Evolutionary conservation across 2,888 invertebrate species (phyloP).

Genomic region (Drosophila mimetica): DNA sequence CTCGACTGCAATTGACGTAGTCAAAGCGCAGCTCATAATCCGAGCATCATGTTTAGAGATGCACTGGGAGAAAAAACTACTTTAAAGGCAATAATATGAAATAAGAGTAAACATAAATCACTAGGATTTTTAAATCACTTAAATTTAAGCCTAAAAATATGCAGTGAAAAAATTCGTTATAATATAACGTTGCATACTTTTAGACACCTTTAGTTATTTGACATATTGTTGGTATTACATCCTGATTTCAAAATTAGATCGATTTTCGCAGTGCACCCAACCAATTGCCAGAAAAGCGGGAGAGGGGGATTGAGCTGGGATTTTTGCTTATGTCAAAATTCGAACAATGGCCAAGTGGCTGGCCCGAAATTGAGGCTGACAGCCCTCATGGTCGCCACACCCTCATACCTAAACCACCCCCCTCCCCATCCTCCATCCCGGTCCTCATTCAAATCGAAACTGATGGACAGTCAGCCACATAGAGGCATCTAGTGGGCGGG

Average conservation of each 20-base stretch:
- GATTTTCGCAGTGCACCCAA: conserved; percentile 8
- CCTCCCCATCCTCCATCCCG: conserved; percentile 1
- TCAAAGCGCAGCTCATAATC: conserved; percentile 73
- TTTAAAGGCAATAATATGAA: background rate
- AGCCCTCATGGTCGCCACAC: conserved; percentile 39
- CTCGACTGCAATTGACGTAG: conserved; percentile 71
- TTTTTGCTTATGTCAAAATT: conserved; percentile 78
- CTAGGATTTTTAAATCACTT: too few species aligned
- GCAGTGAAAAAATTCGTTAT: too few species aligned
- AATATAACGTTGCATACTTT: too few species aligned
- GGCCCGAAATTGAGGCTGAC: conserved; percentile 75
- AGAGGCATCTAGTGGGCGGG: background rate
- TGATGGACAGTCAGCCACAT: conserved; percentile 21
- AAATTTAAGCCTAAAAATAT: too few species aligned
- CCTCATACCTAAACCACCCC: conserved; percentile 27
- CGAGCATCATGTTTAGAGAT: conserved; percentile 25
- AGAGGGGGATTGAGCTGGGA: conserved; percentile 50
- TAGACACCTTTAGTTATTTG: too few species aligned
- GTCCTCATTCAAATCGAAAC: conserved; percentile 27
- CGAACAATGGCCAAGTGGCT: conserved; percentile 76
- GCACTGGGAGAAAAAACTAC: conserved; percentile 33
- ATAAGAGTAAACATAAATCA: too few species aligned
- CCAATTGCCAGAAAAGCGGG: conserved; percentile 8
- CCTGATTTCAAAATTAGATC: background rate
- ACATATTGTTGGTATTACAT: too few species aligned